Evolutionary conservation across 2,113 vertebrate genomes (phyloP).

Genomic region (Eclectus roratus): DNA sequence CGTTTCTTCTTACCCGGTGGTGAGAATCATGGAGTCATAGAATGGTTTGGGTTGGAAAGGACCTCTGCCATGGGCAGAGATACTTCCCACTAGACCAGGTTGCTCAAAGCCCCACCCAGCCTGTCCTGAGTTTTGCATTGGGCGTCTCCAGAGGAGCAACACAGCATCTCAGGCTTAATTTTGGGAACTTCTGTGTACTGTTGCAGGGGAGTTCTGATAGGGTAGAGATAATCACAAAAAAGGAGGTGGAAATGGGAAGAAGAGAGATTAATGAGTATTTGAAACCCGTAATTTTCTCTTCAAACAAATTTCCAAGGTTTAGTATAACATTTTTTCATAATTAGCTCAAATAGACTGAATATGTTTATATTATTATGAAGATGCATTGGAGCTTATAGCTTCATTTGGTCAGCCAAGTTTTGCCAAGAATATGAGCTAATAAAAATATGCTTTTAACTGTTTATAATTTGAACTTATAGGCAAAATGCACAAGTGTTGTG

Average conservation of each 20-base stretch:
- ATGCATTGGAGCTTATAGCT: not conserved
- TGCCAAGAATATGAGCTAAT: not conserved
- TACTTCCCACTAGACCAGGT: not conserved
- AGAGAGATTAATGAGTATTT: not conserved
- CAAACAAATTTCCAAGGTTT: not conserved
- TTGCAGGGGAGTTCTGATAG: not conserved
- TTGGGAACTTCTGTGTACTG: not conserved
- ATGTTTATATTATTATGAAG: not conserved
- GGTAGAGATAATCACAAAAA: not conserved
- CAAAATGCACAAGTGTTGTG: not conserved
- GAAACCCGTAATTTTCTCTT: not conserved
- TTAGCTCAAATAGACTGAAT: not conserved
- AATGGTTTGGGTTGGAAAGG: not conserved
- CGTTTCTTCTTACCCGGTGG: not conserved
- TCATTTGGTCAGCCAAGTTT: not conserved
- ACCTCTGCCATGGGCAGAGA: not conserved
- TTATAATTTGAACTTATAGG: not conserved
- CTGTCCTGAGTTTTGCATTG: not conserved
- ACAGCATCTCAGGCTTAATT: not conserved
- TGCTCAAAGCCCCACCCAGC: not conserved
- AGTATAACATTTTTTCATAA: not conserved
- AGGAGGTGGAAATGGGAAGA: not conserved
- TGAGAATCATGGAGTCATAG: not conserved
- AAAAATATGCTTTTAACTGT: not conserved
- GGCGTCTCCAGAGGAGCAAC: rapidly evolving